Conservation (phyloP, 2,113 vertebrate species). For the Odocoileus hemionus region DNA sequence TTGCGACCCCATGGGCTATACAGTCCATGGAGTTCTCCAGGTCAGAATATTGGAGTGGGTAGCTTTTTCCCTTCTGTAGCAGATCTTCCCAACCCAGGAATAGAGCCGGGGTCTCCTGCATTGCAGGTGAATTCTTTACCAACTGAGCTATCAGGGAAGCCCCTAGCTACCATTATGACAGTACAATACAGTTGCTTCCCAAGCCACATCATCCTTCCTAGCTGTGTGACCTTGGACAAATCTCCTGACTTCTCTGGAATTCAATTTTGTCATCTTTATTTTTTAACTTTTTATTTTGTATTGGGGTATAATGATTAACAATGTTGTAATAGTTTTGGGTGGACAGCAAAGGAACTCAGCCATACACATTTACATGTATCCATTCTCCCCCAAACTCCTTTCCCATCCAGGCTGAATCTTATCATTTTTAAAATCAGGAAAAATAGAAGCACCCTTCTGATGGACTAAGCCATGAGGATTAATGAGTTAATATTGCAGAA, state of each 20-base stretch:
- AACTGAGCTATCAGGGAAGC: background rate
- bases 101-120: too few relatives aligned
- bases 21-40: too few relatives aligned
- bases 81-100: too few relatives aligned
- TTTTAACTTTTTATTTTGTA: background rate
- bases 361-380: background rate
- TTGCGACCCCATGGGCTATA: too few relatives aligned
- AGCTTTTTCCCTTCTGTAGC: too few relatives aligned
- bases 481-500: background rate
- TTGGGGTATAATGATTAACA: background rate
- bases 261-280: background rate
- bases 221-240: background rate
- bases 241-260: background rate
- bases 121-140: too few relatives aligned
- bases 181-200: background rate
- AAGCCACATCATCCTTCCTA: background rate
- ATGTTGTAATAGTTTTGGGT: background rate
- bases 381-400: background rate
- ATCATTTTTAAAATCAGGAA: background rate
- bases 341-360: background rate
- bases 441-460: background rate
- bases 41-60: too few relatives aligned
- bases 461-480: background rate
- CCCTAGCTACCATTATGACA: background rate
- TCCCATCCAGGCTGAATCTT: background rate